Conservation (phyloP, 2,888 invertebrate species). For the Leptopilina syphax region DNA sequence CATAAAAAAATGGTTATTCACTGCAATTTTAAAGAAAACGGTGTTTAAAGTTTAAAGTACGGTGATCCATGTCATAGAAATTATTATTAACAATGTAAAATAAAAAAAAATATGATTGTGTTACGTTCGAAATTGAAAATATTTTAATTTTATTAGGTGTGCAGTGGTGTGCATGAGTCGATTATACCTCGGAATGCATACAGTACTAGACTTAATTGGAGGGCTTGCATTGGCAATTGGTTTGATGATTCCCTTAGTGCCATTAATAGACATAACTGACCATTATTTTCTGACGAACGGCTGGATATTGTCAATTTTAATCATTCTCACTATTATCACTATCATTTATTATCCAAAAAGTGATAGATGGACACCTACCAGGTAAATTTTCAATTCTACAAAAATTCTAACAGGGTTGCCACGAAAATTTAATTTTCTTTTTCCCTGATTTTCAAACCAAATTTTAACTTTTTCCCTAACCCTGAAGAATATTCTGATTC, state of each 20-base stretch:
- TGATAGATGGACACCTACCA: conserved; percentile 93
- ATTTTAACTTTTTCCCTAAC: no score
- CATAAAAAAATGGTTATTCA: no score
- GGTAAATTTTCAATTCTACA: conserved; percentile 77
- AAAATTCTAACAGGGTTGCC: no score
- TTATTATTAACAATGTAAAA: not conserved
- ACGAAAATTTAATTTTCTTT: no score
- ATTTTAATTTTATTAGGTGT: conserved; percentile 79
- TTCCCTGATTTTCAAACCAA: no score
- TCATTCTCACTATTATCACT: conserved; percentile 82
- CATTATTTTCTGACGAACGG: conserved; percentile 83
- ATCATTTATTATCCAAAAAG: conserved; percentile 89
- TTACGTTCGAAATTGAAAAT: not conserved
- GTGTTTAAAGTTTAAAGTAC: no score
- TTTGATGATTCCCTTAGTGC: conserved; percentile 86
- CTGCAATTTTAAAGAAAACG: no score
- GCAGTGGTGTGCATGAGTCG: conserved; percentile 89
- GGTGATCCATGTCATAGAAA: no score
- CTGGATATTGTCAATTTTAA: conserved; percentile 82
- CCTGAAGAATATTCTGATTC: no score
- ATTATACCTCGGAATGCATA: conserved; percentile 95
- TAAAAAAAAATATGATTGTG: not conserved
- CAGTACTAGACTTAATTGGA: conserved; percentile 90
- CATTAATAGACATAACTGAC: conserved; percentile 86
- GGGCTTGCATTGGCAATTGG: conserved; percentile 84